phyloP scores from a whole-genome alignment of 2,113 vertebrate species.

The Alouatta palliata region DNA sequence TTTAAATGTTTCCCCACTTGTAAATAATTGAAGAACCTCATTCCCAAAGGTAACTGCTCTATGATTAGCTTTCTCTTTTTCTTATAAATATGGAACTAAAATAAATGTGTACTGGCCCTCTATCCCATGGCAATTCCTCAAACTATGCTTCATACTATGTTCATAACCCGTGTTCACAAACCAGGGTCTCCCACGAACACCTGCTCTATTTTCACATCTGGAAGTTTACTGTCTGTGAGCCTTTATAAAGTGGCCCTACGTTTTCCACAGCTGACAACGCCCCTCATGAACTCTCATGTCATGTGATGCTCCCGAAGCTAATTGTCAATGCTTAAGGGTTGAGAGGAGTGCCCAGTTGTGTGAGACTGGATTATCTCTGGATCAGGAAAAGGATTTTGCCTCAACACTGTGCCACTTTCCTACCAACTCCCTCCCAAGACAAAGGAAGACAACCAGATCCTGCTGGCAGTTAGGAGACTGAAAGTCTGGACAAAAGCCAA shows the following conservation, averaged over 20 bases:
- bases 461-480: not conserved
- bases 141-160: not conserved
- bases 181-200: not conserved
- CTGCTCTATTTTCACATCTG: not conserved
- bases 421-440: not conserved
- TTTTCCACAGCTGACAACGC: not conserved
- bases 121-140: not conserved
- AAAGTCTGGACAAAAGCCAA: not conserved
- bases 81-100: constrained; percentile 5
- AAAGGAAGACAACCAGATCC: not conserved
- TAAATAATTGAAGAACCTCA: constrained; percentile 8
- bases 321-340: not conserved
- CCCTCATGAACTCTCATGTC: not conserved
- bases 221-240: not conserved
- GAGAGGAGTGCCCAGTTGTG: not conserved
- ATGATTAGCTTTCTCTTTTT: not conserved
- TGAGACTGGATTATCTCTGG: not conserved
- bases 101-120: not conserved
- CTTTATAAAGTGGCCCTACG: not conserved
- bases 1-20: not conserved
- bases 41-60: constrained; percentile 5
- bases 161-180: not conserved
- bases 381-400: not conserved
- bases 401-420: not conserved
- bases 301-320: not conserved